Percentiles rank a stretch among this genome's conserved stretches.
Evolutionary conservation across 1,140 invertebrate species (phyloP).

Genomic region (Chymomyza costata): DNA sequence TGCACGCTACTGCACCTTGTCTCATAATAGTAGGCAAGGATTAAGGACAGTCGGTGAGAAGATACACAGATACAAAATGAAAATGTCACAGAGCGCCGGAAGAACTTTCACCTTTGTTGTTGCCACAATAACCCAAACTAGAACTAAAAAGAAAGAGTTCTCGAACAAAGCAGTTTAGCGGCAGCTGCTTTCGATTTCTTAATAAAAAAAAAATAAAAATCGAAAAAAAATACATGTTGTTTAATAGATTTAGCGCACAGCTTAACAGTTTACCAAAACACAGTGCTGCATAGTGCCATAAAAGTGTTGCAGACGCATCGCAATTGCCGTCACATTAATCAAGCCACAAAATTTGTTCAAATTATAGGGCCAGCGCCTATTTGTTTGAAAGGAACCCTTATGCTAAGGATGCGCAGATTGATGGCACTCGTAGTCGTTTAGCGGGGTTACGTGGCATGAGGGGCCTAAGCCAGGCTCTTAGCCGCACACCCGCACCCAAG

Average conservation of each 20-base stretch:
- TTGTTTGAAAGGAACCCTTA: too few relatives aligned
- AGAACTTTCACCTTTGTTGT: constrained; percentile 73
- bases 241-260: constrained; percentile 64
- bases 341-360: constrained; percentile 54
- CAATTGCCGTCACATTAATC: constrained; percentile 51
- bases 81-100: constrained; percentile 40
- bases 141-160: too few relatives aligned
- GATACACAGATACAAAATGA: constrained; percentile 6
- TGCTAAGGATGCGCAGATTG: constrained; percentile 39
- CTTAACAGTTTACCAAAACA: constrained; percentile 23
- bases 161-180: constrained; percentile 6
- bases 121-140: too few relatives aligned
- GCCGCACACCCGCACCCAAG: too few relatives aligned
- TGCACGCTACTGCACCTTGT: constrained; percentile 20
- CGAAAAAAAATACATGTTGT: constrained; percentile 17
- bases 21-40: constrained; percentile 53
- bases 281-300: constrained; percentile 20
- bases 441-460: too few relatives aligned
- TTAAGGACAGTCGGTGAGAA: constrained; percentile 20
- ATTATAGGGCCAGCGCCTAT: constrained; percentile 47
- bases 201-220: constrained; percentile 2
- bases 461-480: too few relatives aligned
- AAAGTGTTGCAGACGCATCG: constrained; percentile 5
- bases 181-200: constrained; percentile 32
- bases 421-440: constrained; percentile 15